Percentiles rank a stretch among this genome's conserved stretches.
phyloP scores from a whole-genome alignment of 2,113 vertebrate genomes.

The Datnioides undecimradiatus region DNA sequence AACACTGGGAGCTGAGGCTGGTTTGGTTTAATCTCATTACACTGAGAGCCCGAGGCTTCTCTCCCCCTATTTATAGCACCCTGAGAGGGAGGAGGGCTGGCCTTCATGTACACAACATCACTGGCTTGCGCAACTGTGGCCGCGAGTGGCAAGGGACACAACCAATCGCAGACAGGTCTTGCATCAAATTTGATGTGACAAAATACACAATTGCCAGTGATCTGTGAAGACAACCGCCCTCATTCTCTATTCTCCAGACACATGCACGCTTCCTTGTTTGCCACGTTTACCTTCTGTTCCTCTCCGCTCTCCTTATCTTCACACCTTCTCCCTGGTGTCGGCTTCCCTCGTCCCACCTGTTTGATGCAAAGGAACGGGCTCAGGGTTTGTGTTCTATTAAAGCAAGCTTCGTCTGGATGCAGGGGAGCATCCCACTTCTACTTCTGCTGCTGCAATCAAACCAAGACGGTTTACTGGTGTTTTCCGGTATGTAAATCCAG shows the following conservation, averaged over 20 bases:
- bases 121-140: slow-evolving; percentile 31
- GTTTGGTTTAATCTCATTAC: slow-evolving; percentile 85
- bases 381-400: slow-evolving; percentile 20
- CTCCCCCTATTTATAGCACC: slow-evolving; percentile 82
- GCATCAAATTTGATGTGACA: slow-evolving; percentile 71
- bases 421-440: not conserved
- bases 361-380: slow-evolving; percentile 36
- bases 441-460: not conserved
- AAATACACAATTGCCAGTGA: slow-evolving; percentile 68
- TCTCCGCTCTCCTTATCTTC: slow-evolving; percentile 49
- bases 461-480: not conserved
- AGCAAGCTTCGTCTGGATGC: slow-evolving; percentile 8
- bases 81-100: slow-evolving; percentile 60
- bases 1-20: slow-evolving; percentile 76
- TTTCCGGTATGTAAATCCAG: not conserved
- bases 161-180: slow-evolving; percentile 61
- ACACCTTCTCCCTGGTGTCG: slow-evolving; percentile 43
- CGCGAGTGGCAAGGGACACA: slow-evolving; percentile 53
- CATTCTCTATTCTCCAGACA: slow-evolving; percentile 36
- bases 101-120: slow-evolving; percentile 48
- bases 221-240: slow-evolving; percentile 62
- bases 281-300: slow-evolving; percentile 46
- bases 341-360: slow-evolving; percentile 63
- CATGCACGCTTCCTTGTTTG: slow-evolving; percentile 18
- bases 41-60: slow-evolving; percentile 73